Evolutionary conservation across 2,113 vertebrate genomes (phyloP), one percentile per base, ranked within the genome.

Genomic region (Rhipidura dahli): DNA sequence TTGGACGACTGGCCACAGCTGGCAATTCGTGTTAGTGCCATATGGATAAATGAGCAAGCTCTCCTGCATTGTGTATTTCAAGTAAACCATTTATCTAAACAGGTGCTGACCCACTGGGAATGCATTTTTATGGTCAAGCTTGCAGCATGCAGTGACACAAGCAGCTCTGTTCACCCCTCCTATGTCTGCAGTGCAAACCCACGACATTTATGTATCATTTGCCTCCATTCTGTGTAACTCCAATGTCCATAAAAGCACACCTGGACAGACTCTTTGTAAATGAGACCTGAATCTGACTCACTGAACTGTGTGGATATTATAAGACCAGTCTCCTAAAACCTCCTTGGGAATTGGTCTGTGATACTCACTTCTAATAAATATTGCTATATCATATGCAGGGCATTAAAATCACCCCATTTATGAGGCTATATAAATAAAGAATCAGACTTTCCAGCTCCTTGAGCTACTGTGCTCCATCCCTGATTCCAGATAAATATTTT

Each of bases 1-100:
- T 94, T 95, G 95, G 89, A 87, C 66, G 54, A 86, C 93, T 89
- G 89, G 90, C 94, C 96, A 89, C 97, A 98, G 96, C 94, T 98
- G 97, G 93, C 92, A 88, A 72, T 77, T 89, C 6, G 4, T 95
- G 93, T 97, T 95, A 94, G 70, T 83, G 81, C 97, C 97, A 96
- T 97, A 97, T 97, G 96, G 96, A 96, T 92, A 93, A 96, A 95
- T 31, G 88, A 71, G 50, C 2, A 1, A 89, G 77, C 82, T 81
- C 82, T 66, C 44, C 77, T 70, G 80, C 79, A 18, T 88, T 89
- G 87, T 95, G 92, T 91, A 65, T 87, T 93, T 94, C 65, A 91
- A 96, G 87, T 60, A 93, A 95, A 84, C 47, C 90, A 75, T 95
- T 94, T 96, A 91, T 95, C 95, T 83, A 83, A 94, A 89, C 96